Conservation (phyloP, 2,888 invertebrate genomes). For the Crepidodera aurea region DNA sequence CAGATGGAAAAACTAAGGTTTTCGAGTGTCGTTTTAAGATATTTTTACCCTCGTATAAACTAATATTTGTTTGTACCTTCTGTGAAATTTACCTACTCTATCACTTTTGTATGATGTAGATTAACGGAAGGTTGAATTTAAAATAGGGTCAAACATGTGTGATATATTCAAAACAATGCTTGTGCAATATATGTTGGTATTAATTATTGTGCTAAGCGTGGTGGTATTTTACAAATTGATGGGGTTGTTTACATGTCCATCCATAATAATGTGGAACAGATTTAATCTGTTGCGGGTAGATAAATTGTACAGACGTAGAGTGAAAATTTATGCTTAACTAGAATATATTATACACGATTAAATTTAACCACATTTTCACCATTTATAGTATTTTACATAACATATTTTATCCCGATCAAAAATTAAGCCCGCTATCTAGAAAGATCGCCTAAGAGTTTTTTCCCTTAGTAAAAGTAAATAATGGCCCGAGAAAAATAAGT, state of each 20-base stretch:
- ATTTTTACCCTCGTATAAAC: too few species aligned
- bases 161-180: neutral
- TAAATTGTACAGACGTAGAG: constrained; percentile 8
- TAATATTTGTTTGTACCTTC: too few species aligned
- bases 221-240: constrained; percentile 15
- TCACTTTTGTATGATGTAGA: too few species aligned
- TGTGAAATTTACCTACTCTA: too few species aligned
- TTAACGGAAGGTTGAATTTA: neutral
- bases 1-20: too few species aligned
- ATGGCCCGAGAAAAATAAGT: too few species aligned
- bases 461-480: too few species aligned
- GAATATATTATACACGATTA: constrained; percentile 5
- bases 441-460: too few species aligned
- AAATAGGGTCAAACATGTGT: neutral
- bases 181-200: neutral
- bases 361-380: neutral
- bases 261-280: constrained; percentile 11
- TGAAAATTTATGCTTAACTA: constrained; percentile 12
- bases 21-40: too few species aligned
- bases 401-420: too few species aligned
- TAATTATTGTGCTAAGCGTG: constrained; percentile 9
- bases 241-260: constrained; percentile 9
- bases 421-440: too few species aligned
- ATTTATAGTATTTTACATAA: too few species aligned
- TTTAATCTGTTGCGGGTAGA: constrained; percentile 9